These are phyloP conservation scores for Ridgeia piscesae DNA, from an alignment of 1,140 invertebrate genomes.

Conservation along the genomic window DNA sequence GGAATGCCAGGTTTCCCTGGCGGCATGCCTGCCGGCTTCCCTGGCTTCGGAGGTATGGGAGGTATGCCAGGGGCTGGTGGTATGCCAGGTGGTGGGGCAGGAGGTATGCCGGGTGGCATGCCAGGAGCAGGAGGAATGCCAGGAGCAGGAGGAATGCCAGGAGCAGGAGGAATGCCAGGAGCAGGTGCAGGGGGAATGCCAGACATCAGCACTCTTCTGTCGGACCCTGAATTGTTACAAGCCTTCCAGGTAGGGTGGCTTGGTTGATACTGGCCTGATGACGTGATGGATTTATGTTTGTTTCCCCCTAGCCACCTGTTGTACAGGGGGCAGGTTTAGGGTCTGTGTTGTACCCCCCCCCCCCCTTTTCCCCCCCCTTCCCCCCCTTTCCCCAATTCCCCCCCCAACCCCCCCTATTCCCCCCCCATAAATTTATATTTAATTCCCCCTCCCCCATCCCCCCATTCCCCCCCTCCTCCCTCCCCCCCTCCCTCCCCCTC, in stretches of 20 bases:
- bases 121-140: slow-evolving; percentile 33
- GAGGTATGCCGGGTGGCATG: slow-evolving; percentile 36
- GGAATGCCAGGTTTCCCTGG: slow-evolving; percentile 26
- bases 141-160: slow-evolving; percentile 28
- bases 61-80: slow-evolving; percentile 34
- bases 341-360: too few relatives aligned
- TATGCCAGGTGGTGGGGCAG: slow-evolving; percentile 28
- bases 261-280: too few relatives aligned
- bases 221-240: slow-evolving; percentile 71
- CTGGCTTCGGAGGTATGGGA: slow-evolving; percentile 39
- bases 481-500: too few relatives aligned
- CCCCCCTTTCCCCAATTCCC: too few relatives aligned
- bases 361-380: too few relatives aligned
- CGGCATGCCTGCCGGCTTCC: slow-evolving; percentile 31
- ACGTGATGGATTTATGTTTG: not conserved
- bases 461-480: too few relatives aligned
- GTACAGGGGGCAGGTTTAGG: too few relatives aligned
- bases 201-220: slow-evolving; percentile 62
- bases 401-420: too few relatives aligned
- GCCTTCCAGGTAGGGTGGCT: slow-evolving; percentile 66
- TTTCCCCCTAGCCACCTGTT: too few relatives aligned
- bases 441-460: too few relatives aligned
- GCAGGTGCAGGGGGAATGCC: slow-evolving; percentile 44
- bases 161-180: slow-evolving; percentile 37
- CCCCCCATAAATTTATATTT: too few relatives aligned